Evolutionary conservation across 1,140 invertebrate genomes (phyloP).

Genomic region (Cardiocondyla obscurior): DNA sequence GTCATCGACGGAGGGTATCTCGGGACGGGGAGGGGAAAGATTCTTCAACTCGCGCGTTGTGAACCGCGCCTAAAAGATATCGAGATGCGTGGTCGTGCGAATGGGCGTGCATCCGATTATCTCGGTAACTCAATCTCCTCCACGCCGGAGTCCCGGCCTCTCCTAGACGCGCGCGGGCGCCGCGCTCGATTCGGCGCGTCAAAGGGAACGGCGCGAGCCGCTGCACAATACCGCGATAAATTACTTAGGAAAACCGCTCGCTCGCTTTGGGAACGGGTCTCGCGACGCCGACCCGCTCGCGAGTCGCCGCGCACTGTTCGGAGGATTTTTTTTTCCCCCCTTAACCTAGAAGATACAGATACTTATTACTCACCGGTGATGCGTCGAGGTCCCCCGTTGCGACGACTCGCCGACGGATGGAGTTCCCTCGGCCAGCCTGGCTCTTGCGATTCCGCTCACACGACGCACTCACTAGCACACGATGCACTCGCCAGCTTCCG

Average conservation of each 20-base stretch:
- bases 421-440: no score
- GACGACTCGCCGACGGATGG: background rate
- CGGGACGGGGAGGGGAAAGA: background rate
- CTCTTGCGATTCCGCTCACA: no score
- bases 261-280: background rate
- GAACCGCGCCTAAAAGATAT: constrained; percentile 69
- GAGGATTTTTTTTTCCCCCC: no score
- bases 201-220: constrained; percentile 39
- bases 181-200: constrained; percentile 50
- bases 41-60: constrained; percentile 49
- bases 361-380: background rate
- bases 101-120: constrained; percentile 80
- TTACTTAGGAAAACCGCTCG: background rate
- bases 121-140: constrained; percentile 80
- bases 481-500: no score
- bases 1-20: constrained; percentile 43
- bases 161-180: constrained; percentile 57
- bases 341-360: no score
- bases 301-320: no score
- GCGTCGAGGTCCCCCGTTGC: background rate
- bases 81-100: constrained; percentile 72
- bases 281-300: background rate
- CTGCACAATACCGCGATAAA: background rate
- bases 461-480: no score
- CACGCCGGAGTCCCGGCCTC: constrained; percentile 59